Conservation (phyloP, 2,888 invertebrate genomes). For the Nephrotoma appendiculata region DNA sequence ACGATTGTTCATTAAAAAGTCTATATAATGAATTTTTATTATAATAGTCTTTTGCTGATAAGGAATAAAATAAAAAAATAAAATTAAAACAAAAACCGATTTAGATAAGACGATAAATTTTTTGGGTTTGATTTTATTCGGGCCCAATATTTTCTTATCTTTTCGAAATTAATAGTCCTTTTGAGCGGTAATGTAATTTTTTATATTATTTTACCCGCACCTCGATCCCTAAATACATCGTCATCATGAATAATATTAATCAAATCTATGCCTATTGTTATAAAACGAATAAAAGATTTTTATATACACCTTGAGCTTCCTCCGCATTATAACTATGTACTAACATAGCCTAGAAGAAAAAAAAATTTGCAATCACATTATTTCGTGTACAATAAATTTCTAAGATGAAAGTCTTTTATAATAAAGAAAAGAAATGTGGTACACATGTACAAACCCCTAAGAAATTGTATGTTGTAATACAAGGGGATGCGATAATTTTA, state of each 20-base stretch:
- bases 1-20: background rate
- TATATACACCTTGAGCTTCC: background rate
- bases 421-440: background rate
- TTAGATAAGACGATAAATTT: background rate
- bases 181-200: background rate
- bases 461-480: background rate
- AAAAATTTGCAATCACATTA: background rate
- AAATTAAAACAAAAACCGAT: background rate
- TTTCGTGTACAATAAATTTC: background rate
- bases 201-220: background rate
- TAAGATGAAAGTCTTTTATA: background rate
- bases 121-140: background rate
- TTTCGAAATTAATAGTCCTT: background rate
- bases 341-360: background rate
- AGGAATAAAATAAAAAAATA: background rate
- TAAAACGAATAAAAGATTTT: background rate
- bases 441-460: background rate
- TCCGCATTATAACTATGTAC: background rate
- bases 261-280: background rate
- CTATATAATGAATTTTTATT: background rate
- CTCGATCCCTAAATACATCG: background rate
- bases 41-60: background rate
- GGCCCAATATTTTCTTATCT: background rate
- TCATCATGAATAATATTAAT: background rate
- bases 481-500: background rate